phyloP scores from a whole-genome alignment of 2,797 vertebrate genomes.

The Scarus forsteni region DNA sequence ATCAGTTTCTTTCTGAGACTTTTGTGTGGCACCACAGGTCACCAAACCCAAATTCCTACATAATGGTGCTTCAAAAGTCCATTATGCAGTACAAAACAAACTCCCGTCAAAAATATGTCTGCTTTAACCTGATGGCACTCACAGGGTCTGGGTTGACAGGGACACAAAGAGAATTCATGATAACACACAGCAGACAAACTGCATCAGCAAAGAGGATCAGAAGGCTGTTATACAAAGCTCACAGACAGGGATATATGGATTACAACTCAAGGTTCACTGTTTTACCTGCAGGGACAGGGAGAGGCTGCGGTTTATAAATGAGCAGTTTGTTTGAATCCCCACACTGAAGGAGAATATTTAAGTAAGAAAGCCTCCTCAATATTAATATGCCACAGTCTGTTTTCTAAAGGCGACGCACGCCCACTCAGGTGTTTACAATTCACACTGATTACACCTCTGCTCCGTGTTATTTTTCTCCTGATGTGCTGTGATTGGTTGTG shows the following conservation, averaged over 20 bases:
- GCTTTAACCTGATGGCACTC: conserved; percentile 20
- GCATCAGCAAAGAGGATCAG: conserved; percentile 44
- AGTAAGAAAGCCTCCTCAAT: conserved; percentile 20
- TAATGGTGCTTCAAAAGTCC: background rate
- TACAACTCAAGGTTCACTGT: conserved; percentile 41
- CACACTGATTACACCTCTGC: conserved; percentile 1
- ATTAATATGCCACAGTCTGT: conserved; percentile 25
- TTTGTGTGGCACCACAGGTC: no score
- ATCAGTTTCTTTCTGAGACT: no score
- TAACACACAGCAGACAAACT: conserved; percentile 33
- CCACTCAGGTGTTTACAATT: conserved; percentile 27
- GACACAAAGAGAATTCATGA: conserved; percentile 27
- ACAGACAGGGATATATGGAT: conserved; percentile 27
- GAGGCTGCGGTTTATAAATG: conserved; percentile 40
- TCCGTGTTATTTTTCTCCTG: background rate
- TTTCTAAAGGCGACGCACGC: conserved; percentile 14
- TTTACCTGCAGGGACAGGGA: conserved; percentile 30
- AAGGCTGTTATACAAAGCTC: conserved; percentile 37
- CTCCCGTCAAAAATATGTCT: conserved; percentile 20
- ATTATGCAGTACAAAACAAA: conserved; percentile 12
- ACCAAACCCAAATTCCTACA: no score
- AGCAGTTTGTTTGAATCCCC: conserved; percentile 51
- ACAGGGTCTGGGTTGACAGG: conserved; percentile 10
- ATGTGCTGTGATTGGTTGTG: background rate
- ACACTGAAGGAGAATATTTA: conserved; percentile 14